Base-by-base conservation (phyloP, 2,113 vertebrate species). In the Colius striatus region DNA sequence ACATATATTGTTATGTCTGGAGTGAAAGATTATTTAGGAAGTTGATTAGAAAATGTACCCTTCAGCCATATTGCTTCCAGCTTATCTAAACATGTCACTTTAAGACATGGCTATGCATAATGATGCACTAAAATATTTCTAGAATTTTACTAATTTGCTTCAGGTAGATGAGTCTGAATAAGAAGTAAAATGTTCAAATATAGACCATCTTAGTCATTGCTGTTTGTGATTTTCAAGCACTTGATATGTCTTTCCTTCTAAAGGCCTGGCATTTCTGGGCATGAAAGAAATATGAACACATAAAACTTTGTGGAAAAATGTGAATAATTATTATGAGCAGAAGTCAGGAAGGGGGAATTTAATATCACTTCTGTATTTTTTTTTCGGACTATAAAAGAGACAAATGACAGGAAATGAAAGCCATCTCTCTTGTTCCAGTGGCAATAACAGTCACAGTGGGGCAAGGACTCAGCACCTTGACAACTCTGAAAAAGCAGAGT, bases 11-110 rank as follows among this genome's bases (percentile, higher is more conserved):
- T 47, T 87, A 57, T 72, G 51, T 83, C 85, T 97, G 68, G 36
- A 96, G 48, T 92, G 34, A 86, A 96, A 96, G 86, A 96, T 95
- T 97, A 96, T 94, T 96, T 93, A 91, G 47, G 20, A 94, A 96
- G 53, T 81, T 95, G 91, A 97, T 95, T 96, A 92, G 68, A 97
- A 97, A 96, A 92, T 25, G 41, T 84, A 90, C 60, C 45, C 97
- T 96, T 97, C 87, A 92, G 79, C 48, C 81, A 92, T 94, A 89
- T 93, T 97, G 45, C 87, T 96, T 96, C 95, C 57, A 83, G 82
- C 71, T 97, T 97, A 97, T 96, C 92, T 93, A 88, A 94, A 80
- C 32, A 29, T 84, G 65, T 95, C 85, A 97, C 51, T 95, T 84
- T 58, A 85, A 92, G 67, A 23, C 11, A 11, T 72, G 58, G 27